phyloP scores from a whole-genome alignment of 2,888 invertebrate genomes.

The Drosophila peninsularis region DNA sequence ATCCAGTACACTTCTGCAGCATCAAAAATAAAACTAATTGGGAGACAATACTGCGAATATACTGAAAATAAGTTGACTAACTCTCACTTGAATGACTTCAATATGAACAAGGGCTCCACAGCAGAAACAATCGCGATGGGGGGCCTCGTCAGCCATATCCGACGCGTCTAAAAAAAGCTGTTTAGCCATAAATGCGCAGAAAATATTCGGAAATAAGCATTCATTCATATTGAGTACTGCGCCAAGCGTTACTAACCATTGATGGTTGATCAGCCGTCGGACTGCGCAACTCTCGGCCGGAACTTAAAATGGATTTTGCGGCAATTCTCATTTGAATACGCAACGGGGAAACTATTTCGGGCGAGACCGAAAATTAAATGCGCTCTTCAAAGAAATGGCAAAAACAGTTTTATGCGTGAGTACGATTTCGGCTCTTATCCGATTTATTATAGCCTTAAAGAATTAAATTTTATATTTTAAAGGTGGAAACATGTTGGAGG shows the following conservation, averaged over 20 bases:
- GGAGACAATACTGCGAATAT: not conserved
- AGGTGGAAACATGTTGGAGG: conserved; percentile 30
- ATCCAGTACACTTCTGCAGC: too few relatives aligned
- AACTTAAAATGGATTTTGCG: conserved; percentile 71
- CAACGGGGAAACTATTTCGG: conserved; percentile 43
- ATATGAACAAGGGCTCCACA: conserved; percentile 4
- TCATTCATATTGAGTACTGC: conserved; percentile 48
- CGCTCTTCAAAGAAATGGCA: conserved; percentile 15
- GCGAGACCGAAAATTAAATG: conserved; percentile 27
- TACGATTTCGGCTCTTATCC: too few relatives aligned
- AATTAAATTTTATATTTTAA: not conserved
- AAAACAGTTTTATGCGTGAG: not conserved
- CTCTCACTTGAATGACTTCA: not conserved
- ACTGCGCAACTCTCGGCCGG: conserved; percentile 44
- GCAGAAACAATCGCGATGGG: conserved; percentile 41
- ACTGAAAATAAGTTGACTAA: not conserved
- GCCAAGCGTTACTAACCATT: conserved; percentile 22
- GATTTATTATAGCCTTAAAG: not conserved
- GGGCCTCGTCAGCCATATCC: conserved; percentile 55
- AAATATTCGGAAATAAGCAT: conserved; percentile 72
- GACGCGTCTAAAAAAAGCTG: conserved; percentile 39
- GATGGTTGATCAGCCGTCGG: conserved; percentile 37
- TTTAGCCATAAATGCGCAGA: conserved; percentile 65
- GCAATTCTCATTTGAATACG: conserved; percentile 68
- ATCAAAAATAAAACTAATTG: not conserved